phyloP scores from a whole-genome alignment of 2,888 invertebrate genomes.

The Aspidapion aeneum region DNA sequence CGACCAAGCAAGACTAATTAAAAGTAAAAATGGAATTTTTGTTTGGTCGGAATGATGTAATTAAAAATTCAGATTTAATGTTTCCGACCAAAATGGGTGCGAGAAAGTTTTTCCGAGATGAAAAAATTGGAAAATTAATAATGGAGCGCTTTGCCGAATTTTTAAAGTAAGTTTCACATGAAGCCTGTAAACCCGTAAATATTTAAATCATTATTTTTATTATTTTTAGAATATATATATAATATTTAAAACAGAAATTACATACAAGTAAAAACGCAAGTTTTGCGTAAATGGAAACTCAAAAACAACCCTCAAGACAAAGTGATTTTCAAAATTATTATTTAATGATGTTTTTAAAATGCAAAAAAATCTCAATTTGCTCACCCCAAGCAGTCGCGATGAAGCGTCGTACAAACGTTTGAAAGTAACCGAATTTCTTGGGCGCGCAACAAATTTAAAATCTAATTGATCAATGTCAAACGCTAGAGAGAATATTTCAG shows the following conservation, averaged over 20 bases:
- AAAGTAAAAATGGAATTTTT: slow-evolving; percentile 49
- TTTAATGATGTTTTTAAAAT: slow-evolving; percentile 1
- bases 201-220: too few relatives aligned
- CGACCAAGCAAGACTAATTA: slow-evolving; percentile 39
- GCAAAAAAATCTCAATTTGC: slow-evolving; percentile 1
- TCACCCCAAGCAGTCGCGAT: not conserved
- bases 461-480: slow-evolving; percentile 27
- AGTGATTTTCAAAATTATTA: not conserved
- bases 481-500: slow-evolving; percentile 16
- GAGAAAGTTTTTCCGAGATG: slow-evolving; percentile 34
- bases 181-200: too few relatives aligned
- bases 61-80: slow-evolving; percentile 47
- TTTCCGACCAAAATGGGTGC: slow-evolving; percentile 33
- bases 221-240: too few relatives aligned
- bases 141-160: slow-evolving; percentile 15
- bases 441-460: slow-evolving; percentile 24
- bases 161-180: too few relatives aligned
- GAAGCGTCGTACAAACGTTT: not conserved
- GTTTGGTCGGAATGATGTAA: slow-evolving; percentile 45
- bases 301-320: too few relatives aligned
- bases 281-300: too few relatives aligned
- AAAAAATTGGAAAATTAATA: slow-evolving; percentile 28
- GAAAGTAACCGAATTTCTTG: slow-evolving; percentile 6
- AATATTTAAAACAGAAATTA: too few relatives aligned
- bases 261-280: too few relatives aligned